A percentile compares a stretch with the other conserved stretches of the same genome.
Evolutionary conservation across 2,797 vertebrate species (phyloP).

Genomic region (Kryptopterus vitreolus): DNA sequence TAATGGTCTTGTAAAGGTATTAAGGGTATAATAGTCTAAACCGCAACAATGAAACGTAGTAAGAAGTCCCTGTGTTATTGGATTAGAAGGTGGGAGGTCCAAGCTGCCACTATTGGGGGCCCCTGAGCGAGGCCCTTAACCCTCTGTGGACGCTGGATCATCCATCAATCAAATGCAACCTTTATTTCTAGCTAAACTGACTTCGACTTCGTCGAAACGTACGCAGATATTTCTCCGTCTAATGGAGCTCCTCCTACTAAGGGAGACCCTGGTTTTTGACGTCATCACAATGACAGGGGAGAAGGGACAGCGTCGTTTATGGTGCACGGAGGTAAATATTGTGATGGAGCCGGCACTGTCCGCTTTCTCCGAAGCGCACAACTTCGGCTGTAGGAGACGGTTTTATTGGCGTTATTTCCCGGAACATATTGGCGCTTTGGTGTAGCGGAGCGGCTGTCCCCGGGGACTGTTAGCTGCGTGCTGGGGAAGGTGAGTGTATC

Average conservation of each 20-base stretch:
- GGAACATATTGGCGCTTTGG: constrained; percentile 11
- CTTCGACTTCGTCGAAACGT: too few species aligned
- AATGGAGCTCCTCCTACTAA: constrained; percentile 44
- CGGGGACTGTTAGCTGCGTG: background rate
- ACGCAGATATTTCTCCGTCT: too few species aligned
- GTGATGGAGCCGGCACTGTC: constrained; percentile 36
- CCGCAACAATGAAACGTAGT: background rate
- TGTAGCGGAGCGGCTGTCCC: background rate
- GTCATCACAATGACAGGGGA: constrained; percentile 47
- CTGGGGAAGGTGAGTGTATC: constrained; percentile 49
- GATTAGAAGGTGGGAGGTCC: too few species aligned
- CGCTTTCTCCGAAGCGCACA: constrained; percentile 36
- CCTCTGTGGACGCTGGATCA: too few species aligned
- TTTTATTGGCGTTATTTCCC: background rate
- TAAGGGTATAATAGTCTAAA: background rate
- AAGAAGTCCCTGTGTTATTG: too few species aligned
- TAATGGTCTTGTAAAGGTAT: background rate
- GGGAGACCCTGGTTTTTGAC: constrained; percentile 49
- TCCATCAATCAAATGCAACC: too few species aligned
- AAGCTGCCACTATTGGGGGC: too few species aligned
- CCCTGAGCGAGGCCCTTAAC: too few species aligned
- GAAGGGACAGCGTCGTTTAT: constrained; percentile 32
- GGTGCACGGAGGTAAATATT: constrained; percentile 1
- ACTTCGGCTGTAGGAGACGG: background rate
- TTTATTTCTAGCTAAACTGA: too few species aligned